Evolutionary conservation across 2,797 vertebrate genomes (phyloP), one percentile per base, ranked within the genome.

Genomic region (Ambastaia sidthimunki): DNA sequence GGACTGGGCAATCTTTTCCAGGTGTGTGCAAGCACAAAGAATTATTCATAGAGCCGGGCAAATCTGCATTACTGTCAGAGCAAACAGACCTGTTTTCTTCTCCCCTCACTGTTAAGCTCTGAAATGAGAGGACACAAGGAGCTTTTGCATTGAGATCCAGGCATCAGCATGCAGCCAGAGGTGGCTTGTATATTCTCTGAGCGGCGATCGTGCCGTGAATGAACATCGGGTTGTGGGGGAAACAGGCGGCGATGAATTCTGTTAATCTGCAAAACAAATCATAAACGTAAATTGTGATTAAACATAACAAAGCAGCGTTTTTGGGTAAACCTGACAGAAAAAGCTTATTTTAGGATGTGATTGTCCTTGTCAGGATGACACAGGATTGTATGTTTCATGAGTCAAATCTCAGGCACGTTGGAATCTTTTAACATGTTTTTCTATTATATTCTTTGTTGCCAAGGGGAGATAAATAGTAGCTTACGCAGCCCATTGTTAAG

Each of bases 131-230:
- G 54, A 68, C 23, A 80, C 69, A n/a, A 10, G 21, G 16, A 66
- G 72, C 47, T 71, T 71, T 71, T 59, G 76, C 57, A 71, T 41
- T 47, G 28, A 78, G 76, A 71, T 78, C 68, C 57, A 63, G 44
- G 47, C 76, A 82, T 79, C 68, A 78, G 67, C 69, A 82, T 55
- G 71, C 63, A 47, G 60, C 50, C 52, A 70, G 75, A 79, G 62
- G 65, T 65, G 19, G 18, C 70, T 82, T 47, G 10, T 52, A 48
- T 63, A 31, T 19, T 37, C 67, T 37, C 41, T 19, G 2, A 69
- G 74, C 47, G 31, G 74, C 28, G 18, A 52, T 78, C 71, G 71
- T 25, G 70, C 63, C 59, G 31, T 71, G 75, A 78, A 75, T 81
- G 72, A 67, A 78, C 76, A 59, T 69, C 70, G 76, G 75, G 59